These are phyloP conservation scores for Drosophila bunnanda DNA, from an alignment of 2,888 invertebrate species.

Conservation along the genomic window DNA sequence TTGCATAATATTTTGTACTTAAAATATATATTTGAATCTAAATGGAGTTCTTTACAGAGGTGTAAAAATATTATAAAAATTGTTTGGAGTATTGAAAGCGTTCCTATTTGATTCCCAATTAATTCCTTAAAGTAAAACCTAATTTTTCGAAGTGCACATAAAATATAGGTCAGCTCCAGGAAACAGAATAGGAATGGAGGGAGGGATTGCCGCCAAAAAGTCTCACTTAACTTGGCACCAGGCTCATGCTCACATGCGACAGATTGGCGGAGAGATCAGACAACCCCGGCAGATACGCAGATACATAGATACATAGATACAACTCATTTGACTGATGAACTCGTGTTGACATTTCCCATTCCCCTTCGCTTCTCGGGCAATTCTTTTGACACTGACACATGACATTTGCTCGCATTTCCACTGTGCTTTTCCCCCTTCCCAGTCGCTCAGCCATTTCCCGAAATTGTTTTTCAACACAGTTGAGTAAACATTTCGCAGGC, in stretches of 20 bases:
- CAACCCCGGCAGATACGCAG: conserved; percentile 66
- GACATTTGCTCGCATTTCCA: conserved; percentile 67
- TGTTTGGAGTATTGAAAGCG: background rate
- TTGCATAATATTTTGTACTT: no score
- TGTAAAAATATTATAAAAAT: background rate
- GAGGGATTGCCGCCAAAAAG: conserved; percentile 47
- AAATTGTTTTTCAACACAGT: conserved; percentile 83
- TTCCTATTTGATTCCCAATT: no score
- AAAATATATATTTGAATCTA: no score
- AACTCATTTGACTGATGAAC: conserved; percentile 84
- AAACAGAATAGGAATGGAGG: conserved; percentile 31
- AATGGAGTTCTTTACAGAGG: no score
- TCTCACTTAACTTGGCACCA: conserved; percentile 44
- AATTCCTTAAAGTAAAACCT: background rate
- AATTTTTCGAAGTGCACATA: conserved; percentile 14
- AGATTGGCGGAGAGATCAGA: conserved; percentile 32
- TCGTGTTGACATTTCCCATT: conserved; percentile 77
- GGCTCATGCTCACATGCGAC: conserved; percentile 20
- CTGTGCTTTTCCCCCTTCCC: conserved; percentile 20
- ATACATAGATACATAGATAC: conserved; percentile 78
- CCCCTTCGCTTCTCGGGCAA: conserved; percentile 33
- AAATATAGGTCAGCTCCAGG: conserved; percentile 68
- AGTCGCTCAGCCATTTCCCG: conserved; percentile 72
- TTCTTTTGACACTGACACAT: conserved; percentile 81
- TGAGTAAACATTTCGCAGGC: conserved; percentile 80